Evolutionary conservation across 2,113 vertebrate genomes (phyloP).

Genomic region (Pitta sordida): DNA sequence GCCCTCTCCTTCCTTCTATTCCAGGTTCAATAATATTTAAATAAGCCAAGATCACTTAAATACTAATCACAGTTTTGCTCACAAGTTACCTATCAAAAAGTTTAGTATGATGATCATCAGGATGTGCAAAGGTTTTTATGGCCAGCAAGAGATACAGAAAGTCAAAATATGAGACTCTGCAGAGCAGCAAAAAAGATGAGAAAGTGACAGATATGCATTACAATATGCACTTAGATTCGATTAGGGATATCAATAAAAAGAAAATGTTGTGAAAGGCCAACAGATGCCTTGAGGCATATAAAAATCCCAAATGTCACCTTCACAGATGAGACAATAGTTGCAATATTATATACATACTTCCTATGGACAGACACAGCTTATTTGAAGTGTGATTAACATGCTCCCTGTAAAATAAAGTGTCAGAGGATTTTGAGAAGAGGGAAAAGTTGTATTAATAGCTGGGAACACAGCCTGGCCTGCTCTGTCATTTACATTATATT

Average conservation of each 20-base stretch:
- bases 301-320: slow-evolving; percentile 30
- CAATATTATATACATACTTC: neutral
- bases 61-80: neutral
- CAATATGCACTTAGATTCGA: neutral
- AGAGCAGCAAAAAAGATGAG: neutral
- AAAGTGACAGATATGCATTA: neutral
- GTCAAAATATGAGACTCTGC: neutral
- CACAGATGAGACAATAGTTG: neutral
- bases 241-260: slow-evolving; percentile 24
- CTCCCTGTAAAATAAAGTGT: neutral
- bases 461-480: neutral
- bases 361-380: neutral
- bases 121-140: neutral
- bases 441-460: neutral
- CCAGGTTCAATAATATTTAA: neutral
- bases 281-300: slow-evolving; percentile 21
- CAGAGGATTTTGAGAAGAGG: neutral
- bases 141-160: neutral
- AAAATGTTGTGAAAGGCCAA: slow-evolving; percentile 34
- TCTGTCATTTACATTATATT: neutral
- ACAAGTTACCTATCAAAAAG: neutral
- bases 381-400: neutral
- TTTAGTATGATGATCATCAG: neutral
- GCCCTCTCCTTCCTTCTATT: neutral
- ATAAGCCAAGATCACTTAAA: neutral